phyloP scores from a whole-genome alignment of 2,113 vertebrate genomes.

The Psittacara wagleri region DNA sequence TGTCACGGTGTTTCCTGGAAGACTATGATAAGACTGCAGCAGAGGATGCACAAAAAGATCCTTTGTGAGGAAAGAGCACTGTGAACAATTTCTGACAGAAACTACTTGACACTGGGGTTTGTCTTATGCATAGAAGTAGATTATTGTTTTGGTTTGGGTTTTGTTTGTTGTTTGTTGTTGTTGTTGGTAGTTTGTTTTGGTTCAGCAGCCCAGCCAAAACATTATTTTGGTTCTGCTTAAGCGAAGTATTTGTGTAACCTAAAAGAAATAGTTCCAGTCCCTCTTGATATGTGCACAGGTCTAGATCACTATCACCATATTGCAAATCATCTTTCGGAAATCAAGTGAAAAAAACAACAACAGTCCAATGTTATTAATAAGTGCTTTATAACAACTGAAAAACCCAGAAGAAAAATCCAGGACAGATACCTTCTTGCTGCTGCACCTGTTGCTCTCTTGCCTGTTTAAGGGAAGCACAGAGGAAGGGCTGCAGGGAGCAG shows the following conservation, averaged over 20 bases:
- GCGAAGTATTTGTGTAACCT: not conserved
- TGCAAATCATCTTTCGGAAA: not conserved
- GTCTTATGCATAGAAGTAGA: not conserved
- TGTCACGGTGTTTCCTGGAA: not conserved
- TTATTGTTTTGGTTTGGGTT: too few relatives aligned
- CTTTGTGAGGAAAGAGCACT: accelerated
- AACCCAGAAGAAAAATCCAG: not conserved
- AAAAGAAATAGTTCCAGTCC: not conserved
- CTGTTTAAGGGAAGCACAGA: conserved; percentile 40
- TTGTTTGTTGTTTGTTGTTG: too few relatives aligned
- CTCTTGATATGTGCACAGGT: not conserved
- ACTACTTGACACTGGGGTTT: not conserved
- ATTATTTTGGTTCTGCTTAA: not conserved
- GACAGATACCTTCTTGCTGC: conserved; percentile 4
- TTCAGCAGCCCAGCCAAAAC: not conserved
- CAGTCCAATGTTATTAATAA: conserved; percentile 30
- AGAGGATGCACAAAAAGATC: not conserved
- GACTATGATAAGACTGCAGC: not conserved
- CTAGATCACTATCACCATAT: not conserved
- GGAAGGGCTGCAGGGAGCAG: not conserved
- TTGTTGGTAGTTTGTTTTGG: not conserved
- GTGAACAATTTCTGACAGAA: not conserved
- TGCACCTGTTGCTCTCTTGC: conserved; percentile 50
- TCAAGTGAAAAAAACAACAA: not conserved
- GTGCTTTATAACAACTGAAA: conserved; percentile 7